These are phyloP conservation scores for Itoplectis maculator DNA, from an alignment of 2,888 invertebrate genomes.

Conservation along the genomic window DNA sequence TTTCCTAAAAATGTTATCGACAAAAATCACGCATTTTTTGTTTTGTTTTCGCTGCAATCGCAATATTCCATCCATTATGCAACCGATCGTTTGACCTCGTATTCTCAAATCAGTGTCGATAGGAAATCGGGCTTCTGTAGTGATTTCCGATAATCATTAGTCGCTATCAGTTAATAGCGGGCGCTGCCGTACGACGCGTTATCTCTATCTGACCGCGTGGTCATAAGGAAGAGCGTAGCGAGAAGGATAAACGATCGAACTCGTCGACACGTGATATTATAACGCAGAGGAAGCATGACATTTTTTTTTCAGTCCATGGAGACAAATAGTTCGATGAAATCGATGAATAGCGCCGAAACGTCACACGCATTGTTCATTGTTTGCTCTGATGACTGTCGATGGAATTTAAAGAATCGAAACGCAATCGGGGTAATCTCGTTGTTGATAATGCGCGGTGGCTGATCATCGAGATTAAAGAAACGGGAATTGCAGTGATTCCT, in stretches of 20 bases:
- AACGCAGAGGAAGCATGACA: not conserved
- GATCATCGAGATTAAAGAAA: conserved; percentile 21
- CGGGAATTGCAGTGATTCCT: conserved; percentile 39
- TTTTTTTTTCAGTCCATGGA: not conserved
- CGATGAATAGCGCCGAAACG: conserved; percentile 31
- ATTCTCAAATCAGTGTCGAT: conserved; percentile 41
- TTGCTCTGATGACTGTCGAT: not conserved
- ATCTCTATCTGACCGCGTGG: not conserved
- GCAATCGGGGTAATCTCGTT: conserved; percentile 27
- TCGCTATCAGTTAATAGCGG: conserved; percentile 27
- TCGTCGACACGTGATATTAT: not conserved
- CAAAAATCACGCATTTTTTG: not conserved
- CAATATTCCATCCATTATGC: conserved; percentile 12
- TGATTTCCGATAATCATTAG: conserved; percentile 46
- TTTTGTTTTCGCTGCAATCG: not conserved
- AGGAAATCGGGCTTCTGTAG: conserved; percentile 31
- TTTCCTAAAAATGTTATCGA: no score
- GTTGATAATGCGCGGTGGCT: not conserved
- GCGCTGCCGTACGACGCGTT: not conserved
- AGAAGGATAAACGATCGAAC: not conserved
- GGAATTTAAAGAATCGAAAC: not conserved
- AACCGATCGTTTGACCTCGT: not conserved
- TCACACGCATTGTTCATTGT: conserved; percentile 6
- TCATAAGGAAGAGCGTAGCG: not conserved
- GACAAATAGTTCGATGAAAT: conserved; percentile 31